Evolutionary conservation across 2,888 invertebrate species (phyloP), one percentile per base, ranked within the genome.

Genomic region (Drosophila merina): DNA sequence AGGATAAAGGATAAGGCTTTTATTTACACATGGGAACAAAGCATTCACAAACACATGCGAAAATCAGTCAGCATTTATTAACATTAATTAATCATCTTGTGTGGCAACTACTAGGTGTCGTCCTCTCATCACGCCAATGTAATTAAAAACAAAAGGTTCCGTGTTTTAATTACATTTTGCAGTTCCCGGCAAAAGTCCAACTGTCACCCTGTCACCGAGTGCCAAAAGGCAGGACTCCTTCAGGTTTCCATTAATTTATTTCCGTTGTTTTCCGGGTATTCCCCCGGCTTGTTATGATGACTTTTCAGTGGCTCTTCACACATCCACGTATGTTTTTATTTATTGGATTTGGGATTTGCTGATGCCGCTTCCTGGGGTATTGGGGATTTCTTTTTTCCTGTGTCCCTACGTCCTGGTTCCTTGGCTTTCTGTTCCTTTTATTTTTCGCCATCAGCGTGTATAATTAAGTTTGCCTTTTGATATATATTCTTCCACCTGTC

Each of bases 271-370:
- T 20, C 20, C 20, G 20, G 47, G 38, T 56, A 74, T 74, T 79
- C 77, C 88, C 83, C 36, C 4, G 67, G 66, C 86, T 79, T 80
- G 75, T 78, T 87, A 81, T 81, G 59, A 78, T 68, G 75, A 72
- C 72, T 59, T 59, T 75, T 68, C 82, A 54, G 63, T 68, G 79
- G 60, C 38, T 14, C 48, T 40, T 48, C 63, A 55, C 55, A 63
- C 71, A 67, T 44, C 49, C 25, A 12, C 38, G 55, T 50, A 50
- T 59, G 66, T 48, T 47, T 69, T 88, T 77, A 75, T 88, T 88
- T 83, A 83, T 83, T 88, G 85, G 82, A 83, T 88, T 88, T 83
- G 87, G 82, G 88, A 88, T 68, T 86, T 84, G 87, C 85, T 86
- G 85, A 86, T 86, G 78, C 73, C 67, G 87, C 81, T 77, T 77